Base-by-base conservation (phyloP, 2,888 invertebrate species). In the Galerucella calmariensis region DNA sequence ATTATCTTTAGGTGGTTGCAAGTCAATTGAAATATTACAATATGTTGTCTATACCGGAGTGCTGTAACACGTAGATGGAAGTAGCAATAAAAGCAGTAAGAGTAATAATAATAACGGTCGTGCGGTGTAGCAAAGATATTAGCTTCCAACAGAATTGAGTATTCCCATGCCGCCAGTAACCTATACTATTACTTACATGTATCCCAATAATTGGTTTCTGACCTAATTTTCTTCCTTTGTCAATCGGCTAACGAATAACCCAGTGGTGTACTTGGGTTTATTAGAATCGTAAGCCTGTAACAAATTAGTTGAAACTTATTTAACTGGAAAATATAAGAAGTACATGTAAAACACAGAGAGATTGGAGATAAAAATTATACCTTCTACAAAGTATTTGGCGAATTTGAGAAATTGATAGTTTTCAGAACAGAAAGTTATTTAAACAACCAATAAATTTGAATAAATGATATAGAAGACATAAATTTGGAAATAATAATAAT, bases 151-250 rank as follows among this genome's bases (percentile, higher is more conserved):
- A 48, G 59, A 72, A 72, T 66, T 66, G 66, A 66, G 58, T 72
- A 59, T 72, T 58, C 51, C 51, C 53, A 35, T 16, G 44, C 67
- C 53, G 41, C 72, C 56, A 20, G 48, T 71, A 71, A 53, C 65
- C 65, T 65, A 71, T 44, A 65, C 71, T 66, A 67, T 72, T 72
- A 72, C 72, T 72, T 66, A 72, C 59, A 66, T 59, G 66, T 53
- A 72, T 72, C 72, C 46, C 56, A 66, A 72, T 72, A 72, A 72
- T 72, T 72, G 72, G 66, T 72, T 72, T 66, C 58, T 72, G 72
- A 59, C 72, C 72, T 59, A 72, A 72, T 72, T 72, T 72, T 53
- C 56, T 56, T 56, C 58, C 72, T 46, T 71, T 56, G 63, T 51
- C 51, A 53, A 70, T 41, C 35, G 35, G 16, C 12, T 62, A 10